Conservation (phyloP, 2,113 vertebrate genomes). For the Ivindomyrus marchei region DNA sequence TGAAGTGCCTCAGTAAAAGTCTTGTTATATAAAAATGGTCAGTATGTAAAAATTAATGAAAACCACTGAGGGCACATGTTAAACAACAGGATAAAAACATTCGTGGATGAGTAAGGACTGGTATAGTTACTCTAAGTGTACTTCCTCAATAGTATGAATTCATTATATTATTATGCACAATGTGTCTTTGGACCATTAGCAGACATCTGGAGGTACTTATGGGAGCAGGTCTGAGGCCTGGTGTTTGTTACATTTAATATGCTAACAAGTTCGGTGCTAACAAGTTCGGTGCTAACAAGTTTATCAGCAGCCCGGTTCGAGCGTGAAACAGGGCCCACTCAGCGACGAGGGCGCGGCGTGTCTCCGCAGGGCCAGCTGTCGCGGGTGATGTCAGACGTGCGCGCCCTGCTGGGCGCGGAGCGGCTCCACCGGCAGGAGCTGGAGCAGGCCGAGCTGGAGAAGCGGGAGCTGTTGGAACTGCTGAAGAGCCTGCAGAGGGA, state of each 20-base stretch:
- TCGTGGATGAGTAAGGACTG: neutral
- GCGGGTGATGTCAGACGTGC: conserved; percentile 70
- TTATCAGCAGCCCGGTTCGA: neutral
- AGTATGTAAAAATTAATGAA: neutral
- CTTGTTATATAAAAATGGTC: neutral
- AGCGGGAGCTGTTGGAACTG: conserved; percentile 71
- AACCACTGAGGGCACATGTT: neutral
- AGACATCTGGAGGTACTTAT: neutral
- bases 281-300: neutral
- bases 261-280: neutral
- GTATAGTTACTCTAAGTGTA: neutral
- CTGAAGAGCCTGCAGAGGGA: conserved; percentile 62
- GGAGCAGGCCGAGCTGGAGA: conserved; percentile 74
- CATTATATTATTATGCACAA: neutral
- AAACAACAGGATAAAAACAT: neutral
- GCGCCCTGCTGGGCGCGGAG: conserved; percentile 68
- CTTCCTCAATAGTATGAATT: neutral
- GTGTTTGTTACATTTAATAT: neutral
- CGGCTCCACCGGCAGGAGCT: conserved; percentile 71
- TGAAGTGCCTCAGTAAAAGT: neutral
- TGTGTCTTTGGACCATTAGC: neutral
- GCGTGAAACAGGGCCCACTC: neutral
- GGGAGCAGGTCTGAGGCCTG: neutral
- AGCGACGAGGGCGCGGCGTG: neutral
- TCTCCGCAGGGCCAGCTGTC: conserved; percentile 71